These are phyloP conservation scores for Thaumetopoea pityocampa DNA, from an alignment of 1,140 invertebrate genomes.

Conservation along the genomic window DNA sequence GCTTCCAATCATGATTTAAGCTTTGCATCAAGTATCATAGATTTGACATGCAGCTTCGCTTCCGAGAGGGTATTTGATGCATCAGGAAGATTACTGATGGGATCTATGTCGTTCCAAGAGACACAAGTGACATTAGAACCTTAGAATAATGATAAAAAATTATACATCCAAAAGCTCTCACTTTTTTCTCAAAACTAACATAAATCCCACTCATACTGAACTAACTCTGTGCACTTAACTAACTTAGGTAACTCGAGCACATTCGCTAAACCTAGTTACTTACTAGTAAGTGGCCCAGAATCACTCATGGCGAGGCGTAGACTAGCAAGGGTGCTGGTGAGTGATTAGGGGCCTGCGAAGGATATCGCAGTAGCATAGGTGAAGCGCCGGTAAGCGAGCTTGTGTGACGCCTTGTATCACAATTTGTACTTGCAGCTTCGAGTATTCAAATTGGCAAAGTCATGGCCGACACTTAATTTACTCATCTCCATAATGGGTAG, in stretches of 20 bases:
- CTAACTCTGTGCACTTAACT: constrained; percentile 64
- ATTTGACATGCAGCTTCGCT: constrained; percentile 72
- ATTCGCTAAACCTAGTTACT: constrained; percentile 58
- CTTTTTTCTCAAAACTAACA: constrained; percentile 47
- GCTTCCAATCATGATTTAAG: constrained; percentile 66
- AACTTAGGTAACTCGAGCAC: constrained; percentile 69
- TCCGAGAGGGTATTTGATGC: constrained; percentile 56
- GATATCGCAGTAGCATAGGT: constrained; percentile 70
- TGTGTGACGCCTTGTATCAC: constrained; percentile 75
- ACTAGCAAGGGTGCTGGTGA: constrained; percentile 23
- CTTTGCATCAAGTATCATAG: constrained; percentile 72
- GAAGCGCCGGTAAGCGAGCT: constrained; percentile 73
- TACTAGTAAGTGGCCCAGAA: constrained; percentile 34
- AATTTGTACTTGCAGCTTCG: constrained; percentile 86
- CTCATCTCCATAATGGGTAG: constrained; percentile 98
- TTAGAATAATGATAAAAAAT: constrained; percentile 24
- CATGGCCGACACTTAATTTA: constrained; percentile 97
- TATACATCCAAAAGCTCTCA: constrained; percentile 57
- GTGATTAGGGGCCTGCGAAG: constrained; percentile 46
- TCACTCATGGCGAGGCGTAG: constrained; percentile 33
- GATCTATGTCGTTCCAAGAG: constrained; percentile 61
- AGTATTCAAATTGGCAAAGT: constrained; percentile 98
- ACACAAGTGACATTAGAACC: constrained; percentile 28
- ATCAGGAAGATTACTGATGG: constrained; percentile 64
- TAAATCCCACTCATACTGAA: constrained; percentile 71